Evolutionary conservation across 2,888 invertebrate genomes (phyloP).

Genomic region (Cataglyphis albicans): DNA sequence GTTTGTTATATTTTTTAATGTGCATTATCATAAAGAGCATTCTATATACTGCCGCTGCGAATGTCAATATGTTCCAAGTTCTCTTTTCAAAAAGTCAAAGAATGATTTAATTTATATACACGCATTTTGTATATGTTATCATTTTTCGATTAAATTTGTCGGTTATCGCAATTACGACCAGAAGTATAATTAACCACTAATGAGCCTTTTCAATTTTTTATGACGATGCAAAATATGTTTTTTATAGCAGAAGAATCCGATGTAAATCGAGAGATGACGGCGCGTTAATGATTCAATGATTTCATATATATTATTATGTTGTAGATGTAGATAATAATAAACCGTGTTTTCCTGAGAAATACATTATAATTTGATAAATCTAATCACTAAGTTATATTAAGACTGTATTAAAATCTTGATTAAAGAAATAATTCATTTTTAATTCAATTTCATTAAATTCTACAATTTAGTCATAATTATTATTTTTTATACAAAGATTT

Average conservation of each 20-base stretch:
- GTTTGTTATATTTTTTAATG: slow-evolving; percentile 10
- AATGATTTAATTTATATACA: background rate
- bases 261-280: background rate
- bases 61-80: background rate
- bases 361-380: background rate
- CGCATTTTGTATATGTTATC: background rate
- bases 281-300: slow-evolving; percentile 53
- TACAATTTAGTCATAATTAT: background rate
- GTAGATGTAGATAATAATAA: background rate
- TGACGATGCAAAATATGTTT: slow-evolving; percentile 12
- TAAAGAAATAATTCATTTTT: background rate
- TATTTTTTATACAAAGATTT: background rate
- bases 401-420: slow-evolving; percentile 2
- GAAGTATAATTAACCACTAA: slow-evolving; percentile 49
- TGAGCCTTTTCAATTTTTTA: slow-evolving; percentile 12
- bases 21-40: background rate
- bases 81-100: background rate
- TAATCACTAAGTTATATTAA: background rate
- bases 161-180: slow-evolving; percentile 1
- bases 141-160: slow-evolving; percentile 34
- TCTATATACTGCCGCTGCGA: background rate
- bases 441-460: background rate
- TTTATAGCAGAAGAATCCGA: background rate
- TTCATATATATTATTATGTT: slow-evolving; percentile 33
- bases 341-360: background rate